phyloP scores from a whole-genome alignment of 2,797 vertebrate genomes.

The Danio aesculapii region DNA sequence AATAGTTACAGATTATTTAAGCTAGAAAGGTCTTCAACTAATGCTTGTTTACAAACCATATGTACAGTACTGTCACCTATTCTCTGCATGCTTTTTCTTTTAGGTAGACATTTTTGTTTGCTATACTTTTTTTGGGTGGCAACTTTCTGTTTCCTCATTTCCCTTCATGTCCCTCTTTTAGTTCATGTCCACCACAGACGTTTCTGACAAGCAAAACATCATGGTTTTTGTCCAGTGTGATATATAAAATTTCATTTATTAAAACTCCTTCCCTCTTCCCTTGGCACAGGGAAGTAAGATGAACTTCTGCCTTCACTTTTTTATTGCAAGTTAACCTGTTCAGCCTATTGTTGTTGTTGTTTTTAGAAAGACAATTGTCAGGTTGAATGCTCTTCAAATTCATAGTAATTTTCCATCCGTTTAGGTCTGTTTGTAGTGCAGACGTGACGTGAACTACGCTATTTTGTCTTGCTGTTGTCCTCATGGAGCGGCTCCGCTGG shows the following conservation, averaged over 20 bases:
- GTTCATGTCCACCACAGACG: background rate
- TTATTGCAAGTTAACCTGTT: background rate
- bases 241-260: background rate
- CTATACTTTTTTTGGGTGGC: background rate
- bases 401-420: background rate
- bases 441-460: background rate
- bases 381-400: background rate
- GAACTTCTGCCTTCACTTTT: slow-evolving; percentile 3
- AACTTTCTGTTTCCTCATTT: background rate
- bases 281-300: background rate
- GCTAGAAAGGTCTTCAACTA: background rate
- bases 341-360: background rate
- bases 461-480: slow-evolving; percentile 13
- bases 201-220: background rate
- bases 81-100: too few relatives aligned
- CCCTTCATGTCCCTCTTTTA: background rate
- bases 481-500: slow-evolving; percentile 85
- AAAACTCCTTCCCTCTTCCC: slow-evolving; percentile 16
- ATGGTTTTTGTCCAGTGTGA: background rate
- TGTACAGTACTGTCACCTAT: too few relatives aligned
- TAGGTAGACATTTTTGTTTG: too few relatives aligned
- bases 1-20: background rate
- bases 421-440: slow-evolving; percentile 2
- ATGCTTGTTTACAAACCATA: background rate
- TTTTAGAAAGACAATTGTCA: background rate